phyloP scores from a whole-genome alignment of 2,888 invertebrate species.

The Mylabris sibirica region DNA sequence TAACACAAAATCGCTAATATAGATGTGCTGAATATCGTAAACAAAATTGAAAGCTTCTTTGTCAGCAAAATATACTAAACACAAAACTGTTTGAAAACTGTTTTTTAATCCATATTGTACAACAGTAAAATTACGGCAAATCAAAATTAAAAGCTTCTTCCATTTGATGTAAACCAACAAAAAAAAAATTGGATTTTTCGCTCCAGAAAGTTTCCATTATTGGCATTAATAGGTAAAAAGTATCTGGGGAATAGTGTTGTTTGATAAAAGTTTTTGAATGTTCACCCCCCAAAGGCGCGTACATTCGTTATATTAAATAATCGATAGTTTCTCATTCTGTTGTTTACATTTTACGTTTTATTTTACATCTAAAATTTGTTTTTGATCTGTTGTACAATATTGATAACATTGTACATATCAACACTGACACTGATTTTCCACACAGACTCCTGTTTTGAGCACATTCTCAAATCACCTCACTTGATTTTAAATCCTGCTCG shows the following conservation, averaged over 20 bases:
- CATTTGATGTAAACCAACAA: not conserved
- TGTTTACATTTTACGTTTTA: not conserved
- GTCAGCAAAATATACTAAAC: not conserved
- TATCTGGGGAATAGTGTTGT: no score
- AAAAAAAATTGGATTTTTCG: not conserved
- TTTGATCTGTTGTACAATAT: conserved; percentile 30
- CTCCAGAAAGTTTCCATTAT: not conserved
- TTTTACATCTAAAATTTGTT: not conserved
- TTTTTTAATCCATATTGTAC: not conserved
- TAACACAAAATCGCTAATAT: not conserved
- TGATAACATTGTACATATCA: conserved; percentile 54
- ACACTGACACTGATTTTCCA: conserved; percentile 60
- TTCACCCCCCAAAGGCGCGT: no score
- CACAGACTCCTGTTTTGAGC: conserved; percentile 62
- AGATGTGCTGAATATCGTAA: not conserved
- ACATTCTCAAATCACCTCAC: conserved; percentile 62
- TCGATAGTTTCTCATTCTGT: not conserved
- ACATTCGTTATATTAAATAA: not conserved
- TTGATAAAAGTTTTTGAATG: no score
- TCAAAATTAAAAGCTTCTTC: not conserved
- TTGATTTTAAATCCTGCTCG: conserved; percentile 59
- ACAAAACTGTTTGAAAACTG: not conserved
- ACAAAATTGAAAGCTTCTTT: not conserved
- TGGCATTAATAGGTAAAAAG: no score
- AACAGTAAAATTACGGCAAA: not conserved